Evolutionary conservation across 53 echinoderm and acorn worm species (phyloP), one percentile per base, ranked within the genome.

Genomic region (Echinometra lucunter): DNA sequence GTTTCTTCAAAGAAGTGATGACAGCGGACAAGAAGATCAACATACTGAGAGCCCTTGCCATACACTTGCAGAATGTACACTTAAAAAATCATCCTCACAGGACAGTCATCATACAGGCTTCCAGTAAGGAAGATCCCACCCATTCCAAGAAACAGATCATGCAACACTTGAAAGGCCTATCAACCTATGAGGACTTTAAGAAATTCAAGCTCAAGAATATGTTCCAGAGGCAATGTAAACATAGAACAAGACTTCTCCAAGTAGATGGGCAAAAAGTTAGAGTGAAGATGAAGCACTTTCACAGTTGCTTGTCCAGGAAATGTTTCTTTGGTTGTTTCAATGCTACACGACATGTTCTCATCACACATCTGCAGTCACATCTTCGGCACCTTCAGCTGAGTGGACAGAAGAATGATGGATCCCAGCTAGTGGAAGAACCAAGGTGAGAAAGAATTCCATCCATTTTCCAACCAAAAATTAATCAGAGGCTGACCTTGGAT

Each of bases 1-100:
- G 34, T 42, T 94, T 60, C 85, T 94, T 94, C 45, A 57, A 82
- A 38, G 94, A 94, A 85, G 85, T 63, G n/a, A 94, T 94, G 94
- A 94, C 38, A 44, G 45, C 19, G 18, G 94, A 94, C 85, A 82
- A 28, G 85, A 94, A 82, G 47, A 66, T 60, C 38, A 85, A 82
- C 8, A 60, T 83, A 35, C 4, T 94, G 45, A 38, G 85, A 94
- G 85, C 94, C 53, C 85, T 94, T n/a, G 94, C 94, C 66, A 35
- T 7, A 13, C 94, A 94, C 45, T 28, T 94, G 18, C 25, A 58
- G 63, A 37, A 92, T 44, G 66, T 44, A 42, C 94, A 94, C 28
- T 18, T 94, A 45, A 94, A 83, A 47, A 44, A 47, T 17, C 56
- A 45, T 58, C 57, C n/a, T 55, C 37, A 58, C 82, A 82, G 85